Evolutionary conservation across 2,888 invertebrate genomes (phyloP), one percentile per base, ranked within the genome.

Genomic region (Ecliptopera silaceata): DNA sequence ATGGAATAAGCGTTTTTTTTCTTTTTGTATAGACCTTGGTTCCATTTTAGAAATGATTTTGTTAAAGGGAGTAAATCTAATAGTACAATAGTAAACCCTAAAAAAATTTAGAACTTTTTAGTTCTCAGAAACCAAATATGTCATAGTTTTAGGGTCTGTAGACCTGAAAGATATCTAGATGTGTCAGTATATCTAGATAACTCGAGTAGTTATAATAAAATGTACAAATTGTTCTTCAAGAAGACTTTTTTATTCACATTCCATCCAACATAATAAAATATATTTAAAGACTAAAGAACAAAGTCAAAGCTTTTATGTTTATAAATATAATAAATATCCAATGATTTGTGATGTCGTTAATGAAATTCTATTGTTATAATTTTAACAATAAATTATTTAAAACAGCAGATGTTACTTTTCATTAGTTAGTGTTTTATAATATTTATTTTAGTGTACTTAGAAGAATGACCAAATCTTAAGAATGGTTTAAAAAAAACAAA

Each of bases 281-380:
- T 47, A 22, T 39, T 29, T 8, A 42, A 49, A 31, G 10, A 31
- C 20, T 34, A 20, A 20, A 39, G 18, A 46, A 42, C 31, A 56
- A 41, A 38, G 42, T 44, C 48, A 46, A 41, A 63, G 52, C 48
- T 57, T 56, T 59, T 57, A 58, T 58, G 52, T 59, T 59, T 26
- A 6, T 34, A 52, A 59, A 59, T 54, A 57, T 41, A 59, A 62
- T 62, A 66, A 66, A 64, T 63, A 62, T 38, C 34, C 41, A 60
- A 62, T 66, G 68, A 69, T 64, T 65, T 69, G 62, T 66, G 63
- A 59, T 63, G 64, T 61, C 62, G 63, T 63, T 50, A 63, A 61
- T 13, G 39, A 63, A 63, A 68, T 66, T 59, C 59, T 60, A 59
- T 64, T 66, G 56, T 64, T 66, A 60, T 61, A 61, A 52, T 62